Percentiles rank a stretch among this genome's conserved stretches.
Conservation (phyloP, 1,140 invertebrate species). For the Sycophaga agraensis region DNA sequence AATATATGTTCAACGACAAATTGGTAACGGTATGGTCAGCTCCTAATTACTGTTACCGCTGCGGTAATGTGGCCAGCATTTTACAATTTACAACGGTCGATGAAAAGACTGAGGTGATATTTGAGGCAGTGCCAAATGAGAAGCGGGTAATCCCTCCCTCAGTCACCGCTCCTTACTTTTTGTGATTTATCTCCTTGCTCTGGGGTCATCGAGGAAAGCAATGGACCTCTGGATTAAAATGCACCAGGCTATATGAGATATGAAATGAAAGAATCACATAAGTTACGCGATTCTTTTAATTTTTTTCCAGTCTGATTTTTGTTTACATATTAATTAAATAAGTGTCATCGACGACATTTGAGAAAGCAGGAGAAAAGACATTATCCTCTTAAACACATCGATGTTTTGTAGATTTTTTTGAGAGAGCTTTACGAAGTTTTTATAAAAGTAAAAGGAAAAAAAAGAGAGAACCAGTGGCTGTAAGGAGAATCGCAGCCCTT, state of each 20-base stretch:
- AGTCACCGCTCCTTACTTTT: constrained; percentile 94
- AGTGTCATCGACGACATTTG: not conserved
- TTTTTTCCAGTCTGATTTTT: constrained; percentile 7
- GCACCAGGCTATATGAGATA: constrained; percentile 2
- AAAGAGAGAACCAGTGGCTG: constrained; percentile 14
- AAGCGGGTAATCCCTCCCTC: constrained; percentile 89
- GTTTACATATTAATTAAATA: not conserved
- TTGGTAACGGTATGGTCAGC: constrained; percentile 97
- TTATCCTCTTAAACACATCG: constrained; percentile 19
- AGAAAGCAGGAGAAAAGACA: not conserved
- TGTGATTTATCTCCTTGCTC: constrained; percentile 63
- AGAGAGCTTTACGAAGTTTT: constrained; percentile 28
- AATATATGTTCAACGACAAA: constrained; percentile 94
- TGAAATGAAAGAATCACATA: not conserved
- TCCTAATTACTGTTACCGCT: constrained; percentile 95
- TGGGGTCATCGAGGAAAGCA: not conserved
- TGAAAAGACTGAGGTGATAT: constrained; percentile 81
- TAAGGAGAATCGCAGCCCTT: not conserved
- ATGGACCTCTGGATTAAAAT: not conserved
- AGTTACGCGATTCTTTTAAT: constrained; percentile 9
- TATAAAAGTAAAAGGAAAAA: constrained; percentile 14
- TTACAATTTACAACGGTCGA: constrained; percentile 79
- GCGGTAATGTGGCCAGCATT: constrained; percentile 92
- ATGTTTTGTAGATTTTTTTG: constrained; percentile 27
- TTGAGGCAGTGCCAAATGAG: constrained; percentile 90